Evolutionary conservation across 2,113 vertebrate genomes (phyloP).

Genomic region (Microtus montanus): DNA sequence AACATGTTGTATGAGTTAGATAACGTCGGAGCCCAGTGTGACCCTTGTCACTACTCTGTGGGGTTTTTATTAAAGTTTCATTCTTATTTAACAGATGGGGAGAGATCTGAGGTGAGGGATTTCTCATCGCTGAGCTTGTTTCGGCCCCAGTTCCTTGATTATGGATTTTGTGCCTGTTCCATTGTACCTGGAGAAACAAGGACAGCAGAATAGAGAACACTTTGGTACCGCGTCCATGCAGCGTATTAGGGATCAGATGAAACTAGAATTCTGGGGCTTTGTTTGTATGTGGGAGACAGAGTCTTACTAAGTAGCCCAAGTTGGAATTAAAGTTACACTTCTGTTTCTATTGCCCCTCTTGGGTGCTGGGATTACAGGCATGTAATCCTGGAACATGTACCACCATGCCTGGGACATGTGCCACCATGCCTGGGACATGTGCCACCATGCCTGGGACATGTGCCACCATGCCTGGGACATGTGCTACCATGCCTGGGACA

Average conservation of each 20-base stretch:
- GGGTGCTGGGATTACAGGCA: background rate
- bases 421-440: background rate
- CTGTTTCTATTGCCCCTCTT: background rate
- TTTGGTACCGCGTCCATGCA: background rate
- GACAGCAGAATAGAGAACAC: background rate
- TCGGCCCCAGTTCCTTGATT: background rate
- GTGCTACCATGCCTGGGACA: background rate
- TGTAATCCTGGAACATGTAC: too few species aligned
- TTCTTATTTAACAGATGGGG: background rate
- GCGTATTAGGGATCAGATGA: background rate
- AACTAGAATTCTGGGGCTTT: background rate
- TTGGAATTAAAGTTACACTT: background rate
- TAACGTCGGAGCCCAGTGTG: conserved; percentile 23
- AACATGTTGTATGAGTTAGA: background rate
- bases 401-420: background rate
- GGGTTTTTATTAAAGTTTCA: background rate
- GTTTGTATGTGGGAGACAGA: background rate
- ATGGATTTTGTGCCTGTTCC: background rate
- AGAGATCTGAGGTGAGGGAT: background rate
- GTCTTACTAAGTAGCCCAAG: background rate
- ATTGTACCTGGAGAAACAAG: background rate
- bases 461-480: background rate
- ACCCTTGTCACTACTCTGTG: background rate
- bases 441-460: background rate
- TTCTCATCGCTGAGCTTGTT: background rate